phyloP scores from a whole-genome alignment of 2,888 invertebrate genomes.

The Orchesella flavescens region DNA sequence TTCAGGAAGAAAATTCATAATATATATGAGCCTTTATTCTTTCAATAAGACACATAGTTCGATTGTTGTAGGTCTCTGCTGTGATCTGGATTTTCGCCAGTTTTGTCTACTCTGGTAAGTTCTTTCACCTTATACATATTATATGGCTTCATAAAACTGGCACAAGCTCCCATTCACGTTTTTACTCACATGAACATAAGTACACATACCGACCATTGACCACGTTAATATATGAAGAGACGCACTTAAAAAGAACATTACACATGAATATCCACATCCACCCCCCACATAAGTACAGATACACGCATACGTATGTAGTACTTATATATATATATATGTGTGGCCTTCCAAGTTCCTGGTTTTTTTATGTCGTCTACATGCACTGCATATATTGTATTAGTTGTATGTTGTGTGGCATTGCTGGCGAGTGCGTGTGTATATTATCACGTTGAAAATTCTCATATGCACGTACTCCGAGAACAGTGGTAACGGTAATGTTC shows the following conservation, averaged over 20 bases:
- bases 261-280: not conserved
- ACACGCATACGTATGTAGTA: not conserved
- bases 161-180: not conserved
- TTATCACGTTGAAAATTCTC: not conserved
- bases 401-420: not conserved
- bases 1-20: not conserved
- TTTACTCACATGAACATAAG: not conserved
- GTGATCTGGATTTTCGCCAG: constrained; percentile 71
- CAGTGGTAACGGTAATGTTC: not conserved
- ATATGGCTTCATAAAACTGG: not conserved
- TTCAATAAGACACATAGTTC: constrained; percentile 26
- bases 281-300: not conserved
- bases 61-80: constrained; percentile 54
- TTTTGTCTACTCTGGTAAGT: constrained; percentile 69
- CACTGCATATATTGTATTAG: not conserved
- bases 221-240: constrained; percentile 18
- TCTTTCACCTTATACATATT: constrained; percentile 38
- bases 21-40: not conserved
- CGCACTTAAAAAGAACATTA: constrained; percentile 7
- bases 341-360: not conserved
- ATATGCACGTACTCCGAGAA: not conserved
- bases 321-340: not conserved
- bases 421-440: constrained; percentile 24
- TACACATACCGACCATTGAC: constrained; percentile 32
- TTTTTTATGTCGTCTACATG: constrained; percentile 26